These are phyloP conservation scores for Bambusicola thoracicus DNA, from an alignment of 2,113 vertebrate species.

Conservation along the genomic window DNA sequence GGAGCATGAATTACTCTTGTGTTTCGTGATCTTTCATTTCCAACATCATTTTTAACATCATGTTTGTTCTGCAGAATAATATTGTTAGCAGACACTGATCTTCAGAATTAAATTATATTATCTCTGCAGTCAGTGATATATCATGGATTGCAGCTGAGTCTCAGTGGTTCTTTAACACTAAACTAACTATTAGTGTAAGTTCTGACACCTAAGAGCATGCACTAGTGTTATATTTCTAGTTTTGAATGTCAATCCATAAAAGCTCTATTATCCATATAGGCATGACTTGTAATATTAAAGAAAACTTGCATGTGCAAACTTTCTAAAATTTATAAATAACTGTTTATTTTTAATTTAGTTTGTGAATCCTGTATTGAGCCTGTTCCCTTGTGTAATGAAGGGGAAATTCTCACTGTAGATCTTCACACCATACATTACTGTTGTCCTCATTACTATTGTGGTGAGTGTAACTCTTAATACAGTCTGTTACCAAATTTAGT, in stretches of 20 bases:
- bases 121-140: not conserved
- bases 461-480: conserved; percentile 75
- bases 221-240: not conserved
- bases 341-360: conserved; percentile 65
- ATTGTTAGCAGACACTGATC: not conserved
- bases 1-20: not conserved
- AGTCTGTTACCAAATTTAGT: not conserved
- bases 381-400: conserved; percentile 85
- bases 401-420: conserved; percentile 92
- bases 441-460: conserved; percentile 92
- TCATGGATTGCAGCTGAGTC: not conserved
- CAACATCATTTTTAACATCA: not conserved
- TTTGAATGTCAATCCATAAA: not conserved
- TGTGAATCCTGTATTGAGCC: conserved; percentile 91
- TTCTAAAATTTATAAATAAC: not conserved
- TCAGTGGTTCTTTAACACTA: not conserved
- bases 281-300: not conserved
- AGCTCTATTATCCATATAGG: not conserved
- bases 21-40: not conserved
- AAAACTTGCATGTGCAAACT: not conserved
- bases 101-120: not conserved
- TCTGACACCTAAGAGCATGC: no score
- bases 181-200: not conserved
- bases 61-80: not conserved
- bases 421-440: conserved; percentile 87